Evolutionary conservation across 2,888 invertebrate species (phyloP), one percentile per base, ranked within the genome.

Genomic region (Agriopis aurantiaria): DNA sequence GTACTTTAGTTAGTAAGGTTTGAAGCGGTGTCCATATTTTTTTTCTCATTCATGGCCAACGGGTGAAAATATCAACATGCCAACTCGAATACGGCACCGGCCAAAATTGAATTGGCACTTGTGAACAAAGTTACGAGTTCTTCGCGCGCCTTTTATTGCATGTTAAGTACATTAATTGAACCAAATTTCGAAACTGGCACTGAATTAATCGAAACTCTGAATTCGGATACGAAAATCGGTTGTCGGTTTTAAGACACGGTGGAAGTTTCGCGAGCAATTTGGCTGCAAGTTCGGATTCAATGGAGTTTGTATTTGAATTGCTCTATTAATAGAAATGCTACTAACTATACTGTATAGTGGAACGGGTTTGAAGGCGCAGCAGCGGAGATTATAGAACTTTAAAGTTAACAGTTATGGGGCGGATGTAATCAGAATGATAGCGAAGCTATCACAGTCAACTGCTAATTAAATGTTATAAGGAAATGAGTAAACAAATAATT

Each of bases 111-210:
- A 90, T 91, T 87, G 88, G 82, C 88, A 90, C 87, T 89, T 85
- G 76, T 73, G 83, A 91, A 91, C 88, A 86, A 88, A 90, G 88
- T 92, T 92, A 85, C 68, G 79, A 82, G 82, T 84, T 84, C 81
- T 80, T 81, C 79, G 83, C 78, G 80, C 86, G 84, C 85, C 87
- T 89, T 90, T 91, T 91, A 91, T 90, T 89, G 91, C 89, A 89
- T 90, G 89, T 88, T 90, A 91, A 91, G 88, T 85, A 88, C 83
- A 87, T 85, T 91, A 91, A 92, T 90, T 90, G 86, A 65, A 65
- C 51, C 40, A 52, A 65, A 69, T 40, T 69, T 53, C 65, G 69
- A 17, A 61, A 51, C 65, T 58, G 52, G 69, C 33, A 48, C 61
- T 52, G 69, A 65, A 65, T 65, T 69, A 65, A 90, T 88, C 78